phyloP scores from a whole-genome alignment of 2,797 vertebrate genomes.

The Phyllotis vaccarum region DNA sequence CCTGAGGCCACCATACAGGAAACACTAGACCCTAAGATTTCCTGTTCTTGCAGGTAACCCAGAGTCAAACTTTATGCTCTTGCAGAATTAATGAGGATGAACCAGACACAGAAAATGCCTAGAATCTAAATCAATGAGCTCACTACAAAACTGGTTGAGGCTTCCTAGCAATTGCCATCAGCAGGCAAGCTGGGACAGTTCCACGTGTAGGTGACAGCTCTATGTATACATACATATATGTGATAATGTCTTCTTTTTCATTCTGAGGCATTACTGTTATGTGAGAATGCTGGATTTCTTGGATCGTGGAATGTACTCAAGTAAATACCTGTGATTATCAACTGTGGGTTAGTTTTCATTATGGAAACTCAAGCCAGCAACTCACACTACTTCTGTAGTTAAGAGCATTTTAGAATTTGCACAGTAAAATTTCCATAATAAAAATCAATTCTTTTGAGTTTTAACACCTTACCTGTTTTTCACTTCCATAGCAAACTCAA shows the following conservation, averaged over 20 bases:
- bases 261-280: not conserved
- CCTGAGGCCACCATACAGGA: not conserved
- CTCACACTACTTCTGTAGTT: conserved; percentile 24
- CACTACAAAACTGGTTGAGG: not conserved
- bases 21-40: not conserved
- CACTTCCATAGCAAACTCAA: conserved; percentile 74
- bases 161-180: too few species aligned
- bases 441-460: conserved; percentile 74
- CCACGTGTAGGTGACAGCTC: fast-evolving
- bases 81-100: not conserved
- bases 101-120: not conserved
- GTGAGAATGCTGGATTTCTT: not conserved
- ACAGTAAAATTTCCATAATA: conserved; percentile 65
- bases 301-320: conserved; percentile 64
- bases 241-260: not conserved
- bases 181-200: fast-evolving
- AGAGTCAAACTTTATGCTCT: not conserved
- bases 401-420: conserved; percentile 64
- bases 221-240: fast-evolving
- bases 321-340: conserved; percentile 68
- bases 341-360: conserved; percentile 36
- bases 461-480: conserved; percentile 46
- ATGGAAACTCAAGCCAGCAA: conserved; percentile 43
- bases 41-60: not conserved
- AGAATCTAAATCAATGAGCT: not conserved